Conservation (phyloP, 1,140 invertebrate species). For the Nebria ingens region DNA sequence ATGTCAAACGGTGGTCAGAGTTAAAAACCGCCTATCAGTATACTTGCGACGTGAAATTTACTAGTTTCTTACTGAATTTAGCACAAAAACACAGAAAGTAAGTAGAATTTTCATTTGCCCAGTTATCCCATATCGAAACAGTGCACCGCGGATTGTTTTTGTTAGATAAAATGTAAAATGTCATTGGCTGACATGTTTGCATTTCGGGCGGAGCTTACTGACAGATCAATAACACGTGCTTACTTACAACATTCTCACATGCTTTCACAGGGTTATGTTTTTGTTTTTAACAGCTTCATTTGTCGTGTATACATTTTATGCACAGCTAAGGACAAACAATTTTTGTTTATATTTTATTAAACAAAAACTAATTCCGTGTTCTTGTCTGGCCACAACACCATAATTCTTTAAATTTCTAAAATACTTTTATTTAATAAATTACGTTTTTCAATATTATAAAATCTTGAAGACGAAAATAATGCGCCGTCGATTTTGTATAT, state of each 20-base stretch:
- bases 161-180: constrained; percentile 7
- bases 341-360: too few species aligned
- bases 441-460: too few species aligned
- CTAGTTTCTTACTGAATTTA: constrained; percentile 36
- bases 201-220: constrained; percentile 30
- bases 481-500: too few species aligned
- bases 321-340: too few species aligned
- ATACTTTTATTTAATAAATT: too few species aligned
- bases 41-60: constrained; percentile 38
- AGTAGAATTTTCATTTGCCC: constrained; percentile 13
- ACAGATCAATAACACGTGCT: constrained; percentile 24
- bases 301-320: too few species aligned
- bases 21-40: constrained; percentile 32
- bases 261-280: constrained; percentile 8
- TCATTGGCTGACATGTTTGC: constrained; percentile 12
- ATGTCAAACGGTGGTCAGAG: constrained; percentile 37
- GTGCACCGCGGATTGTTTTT: constrained; percentile 4
- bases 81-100: constrained; percentile 34
- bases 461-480: too few species aligned
- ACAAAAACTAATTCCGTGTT: too few species aligned
- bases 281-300: background rate
- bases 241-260: constrained; percentile 14
- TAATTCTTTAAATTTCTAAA: too few species aligned
- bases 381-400: too few species aligned
- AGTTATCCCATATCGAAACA: constrained; percentile 14